Conservation (phyloP, 2,888 invertebrate species). For the Gymnosoma rotundatum region DNA sequence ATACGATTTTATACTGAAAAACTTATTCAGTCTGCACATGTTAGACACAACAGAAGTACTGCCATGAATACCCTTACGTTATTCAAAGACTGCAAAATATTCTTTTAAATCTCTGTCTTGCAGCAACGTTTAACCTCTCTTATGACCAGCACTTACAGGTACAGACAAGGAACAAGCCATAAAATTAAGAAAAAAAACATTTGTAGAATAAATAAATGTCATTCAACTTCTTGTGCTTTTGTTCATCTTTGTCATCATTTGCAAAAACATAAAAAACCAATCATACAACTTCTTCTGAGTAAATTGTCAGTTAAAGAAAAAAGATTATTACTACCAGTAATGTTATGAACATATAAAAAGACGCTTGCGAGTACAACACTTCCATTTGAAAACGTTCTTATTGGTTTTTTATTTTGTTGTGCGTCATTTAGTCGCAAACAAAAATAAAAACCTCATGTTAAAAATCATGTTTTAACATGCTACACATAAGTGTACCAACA, state of each 20-base stretch:
- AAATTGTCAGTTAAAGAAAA: constrained; percentile 64
- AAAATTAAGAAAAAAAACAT: neutral
- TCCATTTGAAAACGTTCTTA: constrained; percentile 22
- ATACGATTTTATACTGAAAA: too few species aligned
- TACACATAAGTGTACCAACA: constrained; percentile 44
- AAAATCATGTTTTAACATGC: constrained; percentile 64
- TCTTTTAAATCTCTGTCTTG: neutral
- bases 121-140: neutral
- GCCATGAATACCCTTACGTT: too few species aligned
- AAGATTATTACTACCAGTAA: constrained; percentile 59
- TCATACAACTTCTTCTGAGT: constrained; percentile 28
- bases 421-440: constrained; percentile 22
- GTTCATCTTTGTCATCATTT: constrained; percentile 6
- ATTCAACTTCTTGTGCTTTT: constrained; percentile 44
- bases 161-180: neutral
- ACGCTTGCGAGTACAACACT: constrained; percentile 33
- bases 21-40: too few species aligned
- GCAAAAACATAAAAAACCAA: constrained; percentile 5
- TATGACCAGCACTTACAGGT: neutral
- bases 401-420: constrained; percentile 1
- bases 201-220: constrained; percentile 42
- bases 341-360: neutral
- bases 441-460: constrained; percentile 53
- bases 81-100: too few species aligned
- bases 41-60: too few species aligned